Percentiles rank a stretch among this genome's conserved stretches.
These are phyloP conservation scores for Toxotes jaculatrix DNA, from an alignment of 2,113 vertebrate species.

Conservation along the genomic window DNA sequence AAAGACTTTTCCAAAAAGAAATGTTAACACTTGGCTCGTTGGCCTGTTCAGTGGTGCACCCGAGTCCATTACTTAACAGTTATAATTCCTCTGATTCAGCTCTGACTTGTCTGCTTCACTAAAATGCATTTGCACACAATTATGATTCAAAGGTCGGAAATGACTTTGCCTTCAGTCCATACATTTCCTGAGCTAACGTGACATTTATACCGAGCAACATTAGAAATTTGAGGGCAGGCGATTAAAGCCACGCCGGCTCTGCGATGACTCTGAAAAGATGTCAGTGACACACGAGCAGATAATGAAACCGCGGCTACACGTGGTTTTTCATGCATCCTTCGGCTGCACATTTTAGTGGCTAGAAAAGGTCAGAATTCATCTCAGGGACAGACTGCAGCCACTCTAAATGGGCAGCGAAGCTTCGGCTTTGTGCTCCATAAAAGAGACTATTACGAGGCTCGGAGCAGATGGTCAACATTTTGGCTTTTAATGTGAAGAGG, in stretches of 20 bases:
- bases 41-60: background rate
- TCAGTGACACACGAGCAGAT: background rate
- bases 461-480: slow-evolving; percentile 42
- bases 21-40: too few species aligned
- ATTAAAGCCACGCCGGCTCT: background rate
- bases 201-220: background rate
- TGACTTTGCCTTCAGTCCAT: background rate
- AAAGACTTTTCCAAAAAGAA: too few species aligned
- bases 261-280: background rate
- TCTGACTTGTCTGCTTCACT: background rate
- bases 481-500: slow-evolving; percentile 39
- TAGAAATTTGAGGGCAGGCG: background rate
- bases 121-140: background rate
- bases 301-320: background rate
- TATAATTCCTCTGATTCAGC: background rate
- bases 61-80: too few species aligned
- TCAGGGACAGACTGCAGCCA: slow-evolving; percentile 11
- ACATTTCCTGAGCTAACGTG: background rate
- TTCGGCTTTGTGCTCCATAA: slow-evolving; percentile 24
- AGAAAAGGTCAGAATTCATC: slow-evolving; percentile 32
- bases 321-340: background rate
- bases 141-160: slow-evolving; percentile 6
- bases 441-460: slow-evolving; percentile 8
- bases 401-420: background rate
- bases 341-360: slow-evolving; percentile 8